Conservation (phyloP, 1,140 invertebrate genomes). For the Druon quercuslanigerum region DNA sequence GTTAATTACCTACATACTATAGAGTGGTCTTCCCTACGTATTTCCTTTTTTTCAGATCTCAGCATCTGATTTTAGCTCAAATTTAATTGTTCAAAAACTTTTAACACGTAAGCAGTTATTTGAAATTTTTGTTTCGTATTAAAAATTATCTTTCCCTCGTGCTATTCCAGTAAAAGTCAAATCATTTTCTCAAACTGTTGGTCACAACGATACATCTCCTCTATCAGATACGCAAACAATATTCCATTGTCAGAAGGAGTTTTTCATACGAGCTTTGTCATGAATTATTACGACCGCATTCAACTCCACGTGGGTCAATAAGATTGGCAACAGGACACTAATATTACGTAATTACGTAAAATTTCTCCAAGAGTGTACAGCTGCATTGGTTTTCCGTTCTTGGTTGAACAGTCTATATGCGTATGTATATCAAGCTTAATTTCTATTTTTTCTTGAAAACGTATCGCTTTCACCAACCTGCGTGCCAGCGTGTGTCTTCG, state of each 20-base stretch:
- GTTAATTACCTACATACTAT: no score
- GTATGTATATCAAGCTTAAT: slow-evolving; percentile 19
- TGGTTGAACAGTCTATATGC: background rate
- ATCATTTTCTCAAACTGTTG: no score
- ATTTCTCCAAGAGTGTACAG: slow-evolving; percentile 19
- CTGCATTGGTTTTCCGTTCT: slow-evolving; percentile 2
- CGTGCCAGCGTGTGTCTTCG: slow-evolving; percentile 25
- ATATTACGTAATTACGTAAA: background rate
- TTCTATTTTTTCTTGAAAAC: slow-evolving; percentile 28
- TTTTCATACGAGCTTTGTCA: background rate
- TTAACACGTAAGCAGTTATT: no score
- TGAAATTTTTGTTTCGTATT: no score
- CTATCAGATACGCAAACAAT: no score
- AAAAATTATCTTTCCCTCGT: no score
- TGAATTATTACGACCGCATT: slow-evolving; percentile 17
- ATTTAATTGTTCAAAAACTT: no score
- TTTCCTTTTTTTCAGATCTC: no score
- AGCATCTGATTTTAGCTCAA: no score
- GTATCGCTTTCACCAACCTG: slow-evolving; percentile 30
- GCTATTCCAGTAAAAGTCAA: no score
- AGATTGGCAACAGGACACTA: slow-evolving; percentile 13
- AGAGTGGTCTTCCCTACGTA: no score
- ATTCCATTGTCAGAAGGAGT: background rate
- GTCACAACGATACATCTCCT: no score
- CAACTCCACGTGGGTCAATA: slow-evolving; percentile 4